Evolutionary conservation across 2,888 invertebrate genomes (phyloP), one percentile per base, ranked within the genome.

Genomic region (Lithophane ornitopus): DNA sequence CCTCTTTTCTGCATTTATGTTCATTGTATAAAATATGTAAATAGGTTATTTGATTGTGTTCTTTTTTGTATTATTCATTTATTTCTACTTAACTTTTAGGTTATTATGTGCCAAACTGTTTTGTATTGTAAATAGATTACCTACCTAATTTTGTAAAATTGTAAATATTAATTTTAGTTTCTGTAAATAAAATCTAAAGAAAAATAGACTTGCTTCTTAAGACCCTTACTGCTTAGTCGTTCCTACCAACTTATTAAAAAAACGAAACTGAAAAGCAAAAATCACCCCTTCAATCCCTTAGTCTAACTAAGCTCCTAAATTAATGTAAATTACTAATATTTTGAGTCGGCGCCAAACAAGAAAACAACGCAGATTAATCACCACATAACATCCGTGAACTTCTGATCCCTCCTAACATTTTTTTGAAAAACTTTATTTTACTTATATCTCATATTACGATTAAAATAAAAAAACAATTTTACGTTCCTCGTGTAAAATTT

Each of bases 131-230:
- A 80, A 41, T 76, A 76, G 16, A 46, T 1, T 11, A 19, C 1
- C 34, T 11, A 19, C 1, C 34, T 26, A 39, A 28, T 49, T 22
- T 22, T 8, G 16, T 71, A 12, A 12, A 73, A 44, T 46, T 77
- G 82, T 77, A 75, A 81, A 77, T 62, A 56, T 26, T 54, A 14
- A 16, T 41, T 0, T 9, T 28, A 75, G 14, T 41, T 62, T 77
- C 19, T 56, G 46, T 77, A 62, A 77, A 77, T 77, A 81, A 81
- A 77, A n/a, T 41, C 16, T 1, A n/a, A 28, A 14, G 19, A 77
- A 62, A 19, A 0, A 28, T 61, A 1, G 6, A 14, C 22, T 65
- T 46, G 22, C 1, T 46, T 46, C 28, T 65, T 46, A 65, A n/a
- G n/a, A n/a, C n/a, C n/a, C 44, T 46, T 19, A 19, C 3, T 4